Base-by-base conservation (phyloP, 2,113 vertebrate genomes). In the Benitochromis conjunctus region DNA sequence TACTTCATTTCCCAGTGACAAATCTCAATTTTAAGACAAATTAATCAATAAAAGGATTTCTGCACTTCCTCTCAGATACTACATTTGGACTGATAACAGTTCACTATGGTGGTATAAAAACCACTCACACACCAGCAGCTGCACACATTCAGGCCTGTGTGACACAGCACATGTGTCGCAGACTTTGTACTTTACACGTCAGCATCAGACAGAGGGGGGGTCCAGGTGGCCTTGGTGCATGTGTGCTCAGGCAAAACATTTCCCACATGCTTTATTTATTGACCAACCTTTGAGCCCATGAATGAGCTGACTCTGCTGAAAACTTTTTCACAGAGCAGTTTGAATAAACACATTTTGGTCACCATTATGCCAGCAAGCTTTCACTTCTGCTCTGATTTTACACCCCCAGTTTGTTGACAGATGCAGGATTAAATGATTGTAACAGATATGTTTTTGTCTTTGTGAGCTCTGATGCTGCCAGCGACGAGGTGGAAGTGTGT, bases 161-260 rank as follows among this genome's bases (percentile, higher is more conserved):
- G 91, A 94, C 87, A 56, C 60, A 5, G 79, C 91, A 94, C 88
- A 83, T 93, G 93, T 79, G 91, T 5, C 0, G 51, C 8, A 62
- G 19, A 94, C 94, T 95, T 57, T 88, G 81, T 83, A 78, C 94
- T 80, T 81, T 16, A 92, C 85, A 86, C 86, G 77, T 57, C 71
- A 64, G 64, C 79, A 2, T 21, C 51, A 76, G 74, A n/a, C 13
- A 31, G 9, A n/a, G 43, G 12, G 8, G 3, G 26, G 31, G 29
- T 26, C 51, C 80, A 38, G 16, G 21, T 83, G 92, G 85, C 93
- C 93, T 92, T 86, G 90, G 60, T 78, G 80, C 87, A 66, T 88
- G 92, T 90, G 90, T 94, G 81, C 76, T 89, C 94, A 96, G 94
- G 86, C 81, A 81, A 81, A 64, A 90, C n/a, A 43, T 86, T 95